Evolutionary conservation across 2,888 invertebrate species (phyloP), one percentile per base, ranked within the genome.

Genomic region (Dione vanillae): DNA sequence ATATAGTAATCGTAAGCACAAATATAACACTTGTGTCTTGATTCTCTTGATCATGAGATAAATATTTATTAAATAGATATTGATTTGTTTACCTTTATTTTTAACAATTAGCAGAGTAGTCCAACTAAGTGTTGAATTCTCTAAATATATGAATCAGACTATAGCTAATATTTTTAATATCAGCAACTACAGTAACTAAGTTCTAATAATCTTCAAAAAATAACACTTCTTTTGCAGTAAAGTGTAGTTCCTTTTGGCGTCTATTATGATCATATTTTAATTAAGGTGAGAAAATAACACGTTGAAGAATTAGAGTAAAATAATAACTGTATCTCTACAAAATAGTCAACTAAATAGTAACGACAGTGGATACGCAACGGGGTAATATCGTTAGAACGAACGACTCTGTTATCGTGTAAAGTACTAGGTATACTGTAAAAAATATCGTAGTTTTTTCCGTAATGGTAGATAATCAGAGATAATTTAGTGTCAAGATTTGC

Each of bases 281-380:
- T 35, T 68, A 56, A n/a, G 62, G 37, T 45, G 27, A 37, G 47
- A 47, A 64, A 47, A 47, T 56, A 37, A 37, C 56, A 37, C 40
- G 37, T 62, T 37, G 20, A 19, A 56, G 16, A 37, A 35, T 69
- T 14, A 12, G 54, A 64, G 54, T 45, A 69, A 64, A 47, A 64
- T 45, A 47, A 69, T 69, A 64, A 69, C 68, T 64, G 54, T 40
- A 56, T 37, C 54, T 56, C 54, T 40, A 19, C 43, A 62, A 64
- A 54, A 54, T 64, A 54, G 61, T 51, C 61, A 67, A 45, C 12
- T 54, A n/a, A 64, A 68, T 52, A 54, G 61, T 68, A 59, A 51
- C 67, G 59, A 19, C 67, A 20, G 61, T 52, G 52, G 54, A 52
- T 52, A 69, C 68, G 62, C 68, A 69, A 64, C 61, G 68, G 54